Percentiles rank a stretch among this genome's conserved stretches.
Conservation (phyloP, 2,888 invertebrate genomes). For the Helobdella robusta region DNA sequence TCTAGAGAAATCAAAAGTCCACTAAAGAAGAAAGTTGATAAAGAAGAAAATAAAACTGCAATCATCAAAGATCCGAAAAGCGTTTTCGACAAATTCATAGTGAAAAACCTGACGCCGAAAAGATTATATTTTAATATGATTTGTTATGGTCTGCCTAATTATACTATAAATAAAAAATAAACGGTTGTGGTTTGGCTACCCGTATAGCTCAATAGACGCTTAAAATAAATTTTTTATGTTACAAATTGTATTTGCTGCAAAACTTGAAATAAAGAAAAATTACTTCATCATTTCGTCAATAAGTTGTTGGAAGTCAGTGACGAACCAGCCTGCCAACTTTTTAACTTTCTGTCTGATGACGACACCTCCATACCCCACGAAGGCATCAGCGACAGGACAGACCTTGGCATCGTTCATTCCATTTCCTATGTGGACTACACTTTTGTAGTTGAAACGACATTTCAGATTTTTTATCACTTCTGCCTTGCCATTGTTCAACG, state of each 20-base stretch:
- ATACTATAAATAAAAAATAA: neutral
- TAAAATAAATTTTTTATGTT: too few relatives aligned
- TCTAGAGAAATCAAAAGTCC: neutral
- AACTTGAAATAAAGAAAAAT: too few relatives aligned
- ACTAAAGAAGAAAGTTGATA: neutral
- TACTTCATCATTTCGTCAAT: too few relatives aligned
- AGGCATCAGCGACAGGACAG: constrained; percentile 58
- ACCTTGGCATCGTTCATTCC: constrained; percentile 94
- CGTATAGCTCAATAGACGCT: too few relatives aligned
- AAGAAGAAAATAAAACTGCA: neutral
- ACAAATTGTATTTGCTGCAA: too few relatives aligned
- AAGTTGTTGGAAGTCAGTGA: constrained; percentile 76
- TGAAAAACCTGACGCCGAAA: constrained; percentile 1
- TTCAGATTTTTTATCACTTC: constrained; percentile 72
- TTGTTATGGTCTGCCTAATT: constrained; percentile 5
- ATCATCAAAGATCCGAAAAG: neutral
- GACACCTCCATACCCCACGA: constrained; percentile 83
- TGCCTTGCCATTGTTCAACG: constrained; percentile 81
- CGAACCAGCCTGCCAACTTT: constrained; percentile 72
- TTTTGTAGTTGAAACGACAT: constrained; percentile 65
- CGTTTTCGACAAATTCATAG: neutral
- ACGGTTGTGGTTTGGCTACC: too few relatives aligned
- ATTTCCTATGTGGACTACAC: constrained; percentile 84
- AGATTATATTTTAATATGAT: neutral
- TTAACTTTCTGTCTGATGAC: constrained; percentile 74